Base-by-base conservation (phyloP, 2,888 invertebrate species). In the Coenonympha arcania region DNA sequence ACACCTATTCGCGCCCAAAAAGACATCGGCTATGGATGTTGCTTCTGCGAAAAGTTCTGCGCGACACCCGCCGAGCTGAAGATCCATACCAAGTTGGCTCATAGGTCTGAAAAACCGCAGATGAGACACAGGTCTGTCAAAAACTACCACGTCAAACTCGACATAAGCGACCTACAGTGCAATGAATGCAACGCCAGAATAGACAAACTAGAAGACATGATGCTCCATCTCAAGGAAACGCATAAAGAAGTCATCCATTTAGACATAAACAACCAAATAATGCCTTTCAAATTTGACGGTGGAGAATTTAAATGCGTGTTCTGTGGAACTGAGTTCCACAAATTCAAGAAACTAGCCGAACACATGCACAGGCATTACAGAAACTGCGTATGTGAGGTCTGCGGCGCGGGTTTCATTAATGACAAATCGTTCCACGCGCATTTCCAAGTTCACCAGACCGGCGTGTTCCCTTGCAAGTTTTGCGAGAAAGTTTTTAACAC, bases 341-440 rank as follows among this genome's bases (percentile, higher is more conserved):
- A 61, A 26, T 69, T 71, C 40, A 69, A 66, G 49, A 48, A 57
- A 0, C 43, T 73, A 0, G 54, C 63, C 6, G 63, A 67, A 11
- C 73, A 74, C 30, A 73, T 73, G 69, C 63, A 60, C 15, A 20
- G 52, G 0, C 73, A 72, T 48, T 71, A 62, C 30, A 55, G 56
- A 4, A 73, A 71, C 55, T 68, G 59, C 24, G 58, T 68, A 8
- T 73, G 74, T 46, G 50, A 63, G 1, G 43, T 60, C 0, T 74
- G 74, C 31, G 61, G 57, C 9, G 48, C 51, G 1, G 63, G 63
- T 0, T 73, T 63, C 13, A 50, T 69, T 9, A 67, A 55, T 26
- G 22, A 22, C 15, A 33, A 8, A 8, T 16, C 16, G 6, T 33
- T 16, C 6, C 33, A 6, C 3, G 33, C 6, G 3, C 33, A 33